These are phyloP conservation scores for Protosalanx chinensis DNA, from an alignment of 2,797 vertebrate species.

Conservation along the genomic window DNA sequence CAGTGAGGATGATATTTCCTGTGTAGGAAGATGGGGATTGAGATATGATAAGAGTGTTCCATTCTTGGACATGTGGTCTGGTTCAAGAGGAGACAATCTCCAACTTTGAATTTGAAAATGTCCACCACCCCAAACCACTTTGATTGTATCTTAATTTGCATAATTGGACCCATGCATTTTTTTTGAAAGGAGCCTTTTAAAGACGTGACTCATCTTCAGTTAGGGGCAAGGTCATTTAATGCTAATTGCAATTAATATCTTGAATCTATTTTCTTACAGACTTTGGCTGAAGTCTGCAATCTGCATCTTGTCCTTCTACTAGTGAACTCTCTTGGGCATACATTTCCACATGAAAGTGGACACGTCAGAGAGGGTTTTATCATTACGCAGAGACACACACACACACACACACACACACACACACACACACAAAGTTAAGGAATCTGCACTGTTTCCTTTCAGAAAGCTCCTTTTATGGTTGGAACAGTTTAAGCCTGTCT, in stretches of 20 bases:
- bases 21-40: conserved; percentile 35
- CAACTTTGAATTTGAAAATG: conserved; percentile 57
- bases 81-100: conserved; percentile 29
- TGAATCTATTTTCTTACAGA: conserved; percentile 59
- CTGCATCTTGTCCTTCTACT: too few species aligned
- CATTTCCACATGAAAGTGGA: not conserved
- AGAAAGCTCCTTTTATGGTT: conserved; percentile 63
- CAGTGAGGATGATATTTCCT: conserved; percentile 61
- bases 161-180: too few species aligned
- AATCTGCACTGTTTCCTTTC: conserved; percentile 44
- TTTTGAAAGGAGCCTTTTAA: conserved; percentile 86
- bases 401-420: too few species aligned
- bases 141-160: conserved; percentile 88
- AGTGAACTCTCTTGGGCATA: not conserved
- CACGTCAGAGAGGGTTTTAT: not conserved
- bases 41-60: conserved; percentile 32
- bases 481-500: conserved; percentile 39
- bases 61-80: conserved; percentile 37
- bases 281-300: conserved; percentile 45
- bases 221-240: conserved; percentile 78
- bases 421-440: conserved; percentile 34
- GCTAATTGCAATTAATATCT: conserved; percentile 84
- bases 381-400: not conserved
- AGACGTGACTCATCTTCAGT: conserved; percentile 70
- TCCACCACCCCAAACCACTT: conserved; percentile 69